These are phyloP conservation scores for Tryphoninae sp. DNA, from an alignment of 2,888 invertebrate genomes.

Conservation along the genomic window DNA sequence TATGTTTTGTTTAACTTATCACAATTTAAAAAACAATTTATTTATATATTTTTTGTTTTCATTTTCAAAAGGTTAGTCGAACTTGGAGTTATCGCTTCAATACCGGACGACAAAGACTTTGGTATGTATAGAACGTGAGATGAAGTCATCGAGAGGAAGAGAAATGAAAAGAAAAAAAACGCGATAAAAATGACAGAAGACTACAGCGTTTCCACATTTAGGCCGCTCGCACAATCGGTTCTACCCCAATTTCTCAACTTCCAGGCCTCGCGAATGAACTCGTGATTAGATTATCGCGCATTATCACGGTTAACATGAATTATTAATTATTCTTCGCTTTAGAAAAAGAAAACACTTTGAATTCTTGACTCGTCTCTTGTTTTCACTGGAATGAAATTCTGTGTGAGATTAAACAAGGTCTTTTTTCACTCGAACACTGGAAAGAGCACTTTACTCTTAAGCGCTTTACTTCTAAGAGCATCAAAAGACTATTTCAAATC, in stretches of 20 bases:
- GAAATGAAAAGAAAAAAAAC: neutral
- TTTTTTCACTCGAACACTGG: no score
- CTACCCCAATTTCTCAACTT: conserved; percentile 44
- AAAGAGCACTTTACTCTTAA: no score
- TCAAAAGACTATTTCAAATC: no score
- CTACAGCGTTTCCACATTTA: conserved; percentile 4
- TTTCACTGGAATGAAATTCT: no score
- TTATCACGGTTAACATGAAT: neutral
- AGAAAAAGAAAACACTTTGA: no score
- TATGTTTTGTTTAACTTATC: no score
- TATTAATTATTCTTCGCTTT: conserved; percentile 11
- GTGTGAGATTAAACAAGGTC: no score
- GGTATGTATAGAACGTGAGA: neutral
- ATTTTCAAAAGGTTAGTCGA: neutral
- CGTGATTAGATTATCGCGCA: conserved; percentile 40
- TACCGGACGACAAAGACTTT: neutral
- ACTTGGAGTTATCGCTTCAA: neutral
- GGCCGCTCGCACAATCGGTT: conserved; percentile 35
- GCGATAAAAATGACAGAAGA: conserved; percentile 20
- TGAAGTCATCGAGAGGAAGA: neutral
- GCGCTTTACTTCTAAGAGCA: no score
- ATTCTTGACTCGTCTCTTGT: no score
- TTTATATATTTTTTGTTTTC: neutral
- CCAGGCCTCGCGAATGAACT: neutral
- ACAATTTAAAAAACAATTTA: neutral